These are phyloP conservation scores for Calameuta idolon DNA, from an alignment of 2,888 invertebrate species.

Conservation along the genomic window DNA sequence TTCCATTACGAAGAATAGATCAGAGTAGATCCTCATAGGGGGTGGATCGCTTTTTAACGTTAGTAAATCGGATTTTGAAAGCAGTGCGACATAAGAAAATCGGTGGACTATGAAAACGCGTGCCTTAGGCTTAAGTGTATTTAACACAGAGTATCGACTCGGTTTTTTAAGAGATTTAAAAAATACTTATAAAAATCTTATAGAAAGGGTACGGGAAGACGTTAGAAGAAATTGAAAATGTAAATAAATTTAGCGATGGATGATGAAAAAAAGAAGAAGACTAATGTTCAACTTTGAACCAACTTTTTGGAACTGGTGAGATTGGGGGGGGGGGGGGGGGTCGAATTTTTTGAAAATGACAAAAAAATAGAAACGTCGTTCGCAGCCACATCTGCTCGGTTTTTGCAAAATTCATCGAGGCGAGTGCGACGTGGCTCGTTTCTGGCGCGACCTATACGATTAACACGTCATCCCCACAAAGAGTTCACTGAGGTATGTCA, in stretches of 20 bases:
- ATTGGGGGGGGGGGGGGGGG: not conserved
- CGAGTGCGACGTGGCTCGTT: slow-evolving; percentile 3
- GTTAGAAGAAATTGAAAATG: not conserved
- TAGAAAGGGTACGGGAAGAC: not conserved
- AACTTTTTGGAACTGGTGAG: not conserved
- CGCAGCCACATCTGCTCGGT: slow-evolving; percentile 21
- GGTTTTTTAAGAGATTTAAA: not conserved
- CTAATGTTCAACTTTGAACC: not conserved
- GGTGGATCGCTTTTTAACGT: not conserved
- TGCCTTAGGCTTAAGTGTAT: not conserved
- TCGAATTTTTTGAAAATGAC: not conserved
- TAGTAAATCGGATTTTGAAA: not conserved
- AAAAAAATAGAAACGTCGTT: not conserved
- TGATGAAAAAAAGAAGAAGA: not conserved
- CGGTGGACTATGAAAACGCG: not conserved
- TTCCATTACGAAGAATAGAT: not conserved
- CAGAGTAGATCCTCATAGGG: not conserved
- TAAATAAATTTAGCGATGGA: not conserved
- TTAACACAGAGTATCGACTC: not conserved
- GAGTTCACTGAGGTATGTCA: slow-evolving; percentile 47
- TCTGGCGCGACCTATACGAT: slow-evolving; percentile 49
- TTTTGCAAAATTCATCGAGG: slow-evolving; percentile 20
- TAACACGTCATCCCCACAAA: slow-evolving; percentile 58
- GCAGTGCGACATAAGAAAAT: not conserved
- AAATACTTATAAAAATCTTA: not conserved